A percentile compares a stretch with the other conserved stretches of the same genome.
Conservation (phyloP, 2,113 vertebrate genomes). For the Eclectus roratus region DNA sequence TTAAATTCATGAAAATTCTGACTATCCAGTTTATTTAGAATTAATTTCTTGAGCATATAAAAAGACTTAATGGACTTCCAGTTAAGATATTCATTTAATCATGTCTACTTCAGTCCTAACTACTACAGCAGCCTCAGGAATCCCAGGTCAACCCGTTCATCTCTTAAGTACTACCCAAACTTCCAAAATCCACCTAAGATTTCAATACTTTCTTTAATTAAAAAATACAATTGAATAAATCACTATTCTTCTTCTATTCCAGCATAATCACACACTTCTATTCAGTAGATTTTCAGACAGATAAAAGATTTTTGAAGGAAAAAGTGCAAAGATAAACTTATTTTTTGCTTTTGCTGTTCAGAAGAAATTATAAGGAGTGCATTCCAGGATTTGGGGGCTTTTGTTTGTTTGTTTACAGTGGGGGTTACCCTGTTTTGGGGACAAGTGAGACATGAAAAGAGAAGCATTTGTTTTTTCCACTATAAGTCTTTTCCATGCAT, state of each 20-base stretch:
- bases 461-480: background rate
- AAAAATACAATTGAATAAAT: background rate
- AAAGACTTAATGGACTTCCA: background rate
- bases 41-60: background rate
- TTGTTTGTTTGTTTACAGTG: background rate
- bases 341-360: background rate
- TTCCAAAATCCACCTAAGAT: background rate
- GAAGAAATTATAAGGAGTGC: background rate
- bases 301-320: background rate
- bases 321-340: background rate
- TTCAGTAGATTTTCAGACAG: background rate
- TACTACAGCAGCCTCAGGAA: background rate
- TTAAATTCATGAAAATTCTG: background rate
- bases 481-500: background rate
- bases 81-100: background rate
- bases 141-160: background rate
- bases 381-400: rapidly evolving
- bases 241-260: background rate
- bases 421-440: background rate
- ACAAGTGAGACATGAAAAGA: background rate
- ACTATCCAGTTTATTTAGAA: background rate
- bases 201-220: background rate
- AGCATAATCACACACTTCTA: background rate
- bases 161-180: background rate
- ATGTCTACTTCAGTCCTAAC: background rate